Conservation (phyloP, 2,113 vertebrate genomes). For the Gasterosteus nipponicus region DNA sequence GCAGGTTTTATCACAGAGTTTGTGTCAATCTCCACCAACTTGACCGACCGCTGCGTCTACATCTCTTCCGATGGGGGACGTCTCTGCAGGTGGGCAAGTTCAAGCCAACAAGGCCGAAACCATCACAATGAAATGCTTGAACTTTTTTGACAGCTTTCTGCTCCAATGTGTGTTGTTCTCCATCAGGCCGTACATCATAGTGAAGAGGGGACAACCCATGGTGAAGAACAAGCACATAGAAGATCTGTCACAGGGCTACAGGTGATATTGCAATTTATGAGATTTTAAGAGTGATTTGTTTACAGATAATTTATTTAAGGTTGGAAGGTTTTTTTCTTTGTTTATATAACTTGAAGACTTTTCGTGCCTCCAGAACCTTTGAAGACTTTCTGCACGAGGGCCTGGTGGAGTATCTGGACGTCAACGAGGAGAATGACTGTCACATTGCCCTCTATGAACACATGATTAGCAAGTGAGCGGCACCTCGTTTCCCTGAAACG, state of each 20-base stretch:
- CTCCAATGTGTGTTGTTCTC: slow-evolving; percentile 6
- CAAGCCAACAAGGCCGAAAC: background rate
- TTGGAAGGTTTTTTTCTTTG: background rate
- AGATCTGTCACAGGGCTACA: slow-evolving; percentile 96
- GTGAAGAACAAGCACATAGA: slow-evolving; percentile 97
- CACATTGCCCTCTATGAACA: slow-evolving; percentile 95
- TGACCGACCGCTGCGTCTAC: slow-evolving; percentile 96
- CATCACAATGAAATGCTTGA: background rate
- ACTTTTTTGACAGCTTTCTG: background rate
- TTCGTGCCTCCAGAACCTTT: slow-evolving; percentile 85
- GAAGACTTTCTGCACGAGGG: slow-evolving; percentile 98
- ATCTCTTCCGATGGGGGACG: slow-evolving; percentile 98
- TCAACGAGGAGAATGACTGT: slow-evolving; percentile 99
- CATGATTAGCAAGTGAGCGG: slow-evolving; percentile 91
- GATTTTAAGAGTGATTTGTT: background rate
- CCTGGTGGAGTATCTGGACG: slow-evolving; percentile 96
- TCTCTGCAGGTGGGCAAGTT: slow-evolving; percentile 87
- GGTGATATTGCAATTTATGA: slow-evolving; percentile 75
- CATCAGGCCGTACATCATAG: slow-evolving; percentile 94
- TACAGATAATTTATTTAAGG: background rate
- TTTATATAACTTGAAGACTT: background rate
- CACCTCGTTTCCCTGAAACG: background rate
- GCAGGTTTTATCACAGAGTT: slow-evolving; percentile 98
- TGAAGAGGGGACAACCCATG: slow-evolving; percentile 92
- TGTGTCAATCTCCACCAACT: slow-evolving; percentile 97